These are phyloP conservation scores for Chaetodon trifasciatus DNA, from an alignment of 2,797 vertebrate species.

Conservation along the genomic window DNA sequence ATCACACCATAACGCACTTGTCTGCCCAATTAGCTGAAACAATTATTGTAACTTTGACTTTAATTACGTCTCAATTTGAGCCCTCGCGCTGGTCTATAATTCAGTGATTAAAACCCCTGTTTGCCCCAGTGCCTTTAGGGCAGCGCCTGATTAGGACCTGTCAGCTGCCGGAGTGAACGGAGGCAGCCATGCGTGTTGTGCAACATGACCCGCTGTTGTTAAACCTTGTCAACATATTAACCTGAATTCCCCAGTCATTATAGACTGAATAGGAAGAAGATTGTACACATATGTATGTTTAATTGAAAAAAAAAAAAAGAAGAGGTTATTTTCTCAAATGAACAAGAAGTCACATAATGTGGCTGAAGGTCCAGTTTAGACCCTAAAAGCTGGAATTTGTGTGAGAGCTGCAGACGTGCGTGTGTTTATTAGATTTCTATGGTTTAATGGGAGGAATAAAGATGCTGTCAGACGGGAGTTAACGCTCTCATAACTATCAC, in stretches of 20 bases:
- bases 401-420: constrained; percentile 28
- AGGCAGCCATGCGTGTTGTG: constrained; percentile 93
- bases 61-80: constrained; percentile 98
- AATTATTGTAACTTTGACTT: constrained; percentile 96
- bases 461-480: not conserved
- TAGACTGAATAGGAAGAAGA: constrained; percentile 78
- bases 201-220: constrained; percentile 98
- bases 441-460: not conserved
- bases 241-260: constrained; percentile 98
- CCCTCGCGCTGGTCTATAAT: constrained; percentile 89
- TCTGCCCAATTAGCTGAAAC: constrained; percentile 95
- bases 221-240: constrained; percentile 99
- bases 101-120: constrained; percentile 95
- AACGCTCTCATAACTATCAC: not conserved
- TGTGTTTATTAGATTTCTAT: not conserved
- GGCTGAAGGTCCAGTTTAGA: constrained; percentile 75
- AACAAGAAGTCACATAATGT: constrained; percentile 86
- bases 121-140: constrained; percentile 94
- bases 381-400: constrained; percentile 57
- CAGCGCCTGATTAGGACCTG: constrained; percentile 96
- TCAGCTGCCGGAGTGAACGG: constrained; percentile 92
- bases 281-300: constrained; percentile 78
- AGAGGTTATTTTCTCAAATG: constrained; percentile 41
- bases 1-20: constrained; percentile 88
- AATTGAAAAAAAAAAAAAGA: constrained; percentile 86